These are phyloP conservation scores for Macaca fascicularis DNA, from an alignment of 2,113 vertebrate species.

Conservation along the genomic window T2T-MFA8v1.1 NC_088388.1:104598501-104599000, in stretches of 20 bases:
- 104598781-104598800: background rate
- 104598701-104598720: background rate
- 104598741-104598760: background rate
- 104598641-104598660: background rate
- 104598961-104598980: background rate
- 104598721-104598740: background rate
- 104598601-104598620: background rate
- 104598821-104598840: background rate
- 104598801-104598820: background rate
- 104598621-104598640: background rate
- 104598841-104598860: background rate
- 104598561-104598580: background rate
- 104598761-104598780: background rate
- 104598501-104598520: background rate
- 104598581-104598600: background rate
- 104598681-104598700: background rate
- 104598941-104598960: background rate
- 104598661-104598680: background rate
- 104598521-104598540: background rate
- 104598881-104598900: background rate
- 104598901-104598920: background rate
- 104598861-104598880: background rate
- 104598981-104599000: background rate
- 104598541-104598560: background rate
- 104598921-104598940: background rate